Base-by-base conservation (phyloP, 2,888 invertebrate genomes). In the Patella pellucida region DNA sequence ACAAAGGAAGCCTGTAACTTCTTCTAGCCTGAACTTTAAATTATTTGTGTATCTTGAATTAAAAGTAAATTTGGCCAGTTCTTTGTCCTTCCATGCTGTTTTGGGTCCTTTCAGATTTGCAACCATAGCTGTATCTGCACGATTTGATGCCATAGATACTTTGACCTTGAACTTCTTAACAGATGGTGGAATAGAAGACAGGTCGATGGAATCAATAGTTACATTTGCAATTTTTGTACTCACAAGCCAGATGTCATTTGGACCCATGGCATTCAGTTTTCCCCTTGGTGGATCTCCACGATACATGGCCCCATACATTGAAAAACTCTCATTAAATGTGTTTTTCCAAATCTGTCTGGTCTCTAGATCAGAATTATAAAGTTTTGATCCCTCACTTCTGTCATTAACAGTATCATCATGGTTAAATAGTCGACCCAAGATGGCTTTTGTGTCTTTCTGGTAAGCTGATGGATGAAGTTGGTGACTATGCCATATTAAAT, bases 401-500 rank as follows among this genome's bases (percentile, higher is more conserved):
- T 92, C 92, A 78, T 90, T 92, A 50, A 92, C 90, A 4, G 91
- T 86, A 79, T 92, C 92, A 82, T 92, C 92, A 82, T 92, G 92
- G 79, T 91, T 91, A 76, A 92, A 88, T 62, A 92, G 81, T 56
- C 87, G 85, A 11, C 90, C 89, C 12, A 90, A 82, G 12, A 89
- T 77, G 16, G 80, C 81, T 51, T 80, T 82, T 27, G 88, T 90
- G 75, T 90, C 90, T 67, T 86, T 81, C 76, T 85, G 85, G 79
- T 91, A 91, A 12, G 76, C 74, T 15, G 82, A 67, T n/a, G 91
- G 91, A 73, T 90, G 88, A 67, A 92, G 89, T 85, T 92, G 92
- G 84, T 92, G 92, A 1, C 92, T 85, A 81, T 92, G 92, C 92
- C 92, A 92, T 5, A 92, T 86, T 51, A 92, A 83, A 81, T 92